These are phyloP conservation scores for Heterohyrax brucei DNA, from an alignment of 2,797 vertebrate genomes.

Conservation along the genomic window DNA sequence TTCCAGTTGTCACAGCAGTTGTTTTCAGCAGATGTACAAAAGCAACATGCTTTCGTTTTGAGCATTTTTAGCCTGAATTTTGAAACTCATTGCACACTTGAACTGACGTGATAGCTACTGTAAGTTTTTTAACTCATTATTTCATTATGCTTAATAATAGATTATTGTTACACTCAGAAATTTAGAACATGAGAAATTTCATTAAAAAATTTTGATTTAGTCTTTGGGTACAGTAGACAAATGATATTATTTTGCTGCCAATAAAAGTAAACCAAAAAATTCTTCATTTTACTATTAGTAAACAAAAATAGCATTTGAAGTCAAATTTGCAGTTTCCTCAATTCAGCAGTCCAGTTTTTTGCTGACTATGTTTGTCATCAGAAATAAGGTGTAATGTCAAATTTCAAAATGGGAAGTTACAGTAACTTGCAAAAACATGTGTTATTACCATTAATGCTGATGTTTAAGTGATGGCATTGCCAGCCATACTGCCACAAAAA, in stretches of 20 bases:
- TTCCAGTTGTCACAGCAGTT: conserved; percentile 21
- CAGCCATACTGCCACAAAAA: neutral
- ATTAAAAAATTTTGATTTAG: neutral
- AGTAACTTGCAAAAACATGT: neutral
- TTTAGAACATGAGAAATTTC: conserved; percentile 58
- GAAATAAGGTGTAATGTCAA: conserved; percentile 38
- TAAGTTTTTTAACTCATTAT: conserved; percentile 49
- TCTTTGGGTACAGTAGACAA: conserved; percentile 37
- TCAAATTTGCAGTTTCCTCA: conserved; percentile 61
- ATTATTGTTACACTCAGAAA: conserved; percentile 51
- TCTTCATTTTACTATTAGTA: conserved; percentile 65
- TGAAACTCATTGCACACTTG: conserved; percentile 47
- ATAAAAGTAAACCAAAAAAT: conserved; percentile 61
- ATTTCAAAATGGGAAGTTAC: conserved; percentile 61
- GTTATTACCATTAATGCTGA: neutral
- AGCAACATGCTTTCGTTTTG: conserved; percentile 67
- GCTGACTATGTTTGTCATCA: conserved; percentile 27
- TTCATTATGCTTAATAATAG: conserved; percentile 50
- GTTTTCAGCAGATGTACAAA: conserved; percentile 66
- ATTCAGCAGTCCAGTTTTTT: conserved; percentile 10
- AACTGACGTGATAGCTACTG: conserved; percentile 8
- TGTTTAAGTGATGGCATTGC: neutral
- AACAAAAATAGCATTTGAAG: conserved; percentile 30
- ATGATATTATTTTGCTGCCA: conserved; percentile 35
- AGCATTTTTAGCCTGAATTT: conserved; percentile 36